Base-by-base conservation (phyloP, 1,140 invertebrate species). In the Atopsyche davidsoni region DNA sequence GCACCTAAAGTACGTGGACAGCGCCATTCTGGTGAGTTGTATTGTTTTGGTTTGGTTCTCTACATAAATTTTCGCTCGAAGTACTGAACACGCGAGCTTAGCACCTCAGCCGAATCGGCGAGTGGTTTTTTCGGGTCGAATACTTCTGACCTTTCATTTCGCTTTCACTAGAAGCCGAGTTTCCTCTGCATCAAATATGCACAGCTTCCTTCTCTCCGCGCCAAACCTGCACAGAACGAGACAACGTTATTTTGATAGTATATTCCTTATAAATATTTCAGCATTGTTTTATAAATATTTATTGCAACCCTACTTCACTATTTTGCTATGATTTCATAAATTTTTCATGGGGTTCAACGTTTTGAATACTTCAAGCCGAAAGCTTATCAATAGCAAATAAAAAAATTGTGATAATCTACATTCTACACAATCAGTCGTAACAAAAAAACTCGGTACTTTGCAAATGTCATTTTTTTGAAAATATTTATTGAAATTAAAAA, bases 141-240 rank as follows among this genome's bases (percentile, higher is more conserved):
- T 52, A 35, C 40, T 40, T 48, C 42, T 56, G 45, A 46, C 54
- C 54, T 56, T 46, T 56, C 49, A 56, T 56, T 47, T 56, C 41
- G 54, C 44, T 47, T 40, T 48, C 54, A 48, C 44, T 49, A 46
- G 40, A 51, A 31, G 16, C 31, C 46, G 42, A 39, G 38, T 45
- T 51, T 45, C 34, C 45, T 38, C 25, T 34, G 22, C 49, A 52
- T 56, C n/a, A 51, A 56, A 48, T 56, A 56, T 56, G 51, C 54
- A 56, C 19, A 4, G 32, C 17, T 44, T 21, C 28, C 23, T 47
- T 14, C 45, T 41, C 16, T 24, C 22, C 39, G n/a, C 41, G 39
- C 40, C 41, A 25, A 51, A 47, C 53, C 34, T 43, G 49, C 39
- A 52, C 49, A 56, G 44, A 52, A 56, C 52, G 49, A 40, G 44